Percentiles rank a stretch among this genome's conserved stretches.
phyloP scores from a whole-genome alignment of 2,797 vertebrate species.

The Channallabes apus region DNA sequence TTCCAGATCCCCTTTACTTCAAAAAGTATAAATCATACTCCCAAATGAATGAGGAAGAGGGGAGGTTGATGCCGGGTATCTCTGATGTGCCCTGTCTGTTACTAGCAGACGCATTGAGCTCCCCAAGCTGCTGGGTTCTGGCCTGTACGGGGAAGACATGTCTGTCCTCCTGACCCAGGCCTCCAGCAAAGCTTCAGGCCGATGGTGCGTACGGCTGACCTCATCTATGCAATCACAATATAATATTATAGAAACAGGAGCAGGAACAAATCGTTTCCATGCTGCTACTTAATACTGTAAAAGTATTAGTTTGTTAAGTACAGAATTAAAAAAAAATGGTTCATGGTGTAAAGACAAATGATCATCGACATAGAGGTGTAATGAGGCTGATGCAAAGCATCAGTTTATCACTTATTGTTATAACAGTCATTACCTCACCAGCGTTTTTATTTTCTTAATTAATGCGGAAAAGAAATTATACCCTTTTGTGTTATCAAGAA shows the following conservation, averaged over 20 bases:
- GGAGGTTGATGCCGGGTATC: slow-evolving; percentile 67
- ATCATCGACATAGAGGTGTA: not conserved
- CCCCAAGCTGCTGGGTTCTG: slow-evolving; percentile 74
- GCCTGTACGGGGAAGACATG: slow-evolving; percentile 67
- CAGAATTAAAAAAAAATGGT: not conserved
- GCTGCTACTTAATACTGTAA: not conserved
- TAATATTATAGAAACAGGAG: not conserved
- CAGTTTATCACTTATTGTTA: not conserved
- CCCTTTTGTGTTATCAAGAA: not conserved
- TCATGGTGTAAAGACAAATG: not conserved
- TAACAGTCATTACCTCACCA: not conserved
- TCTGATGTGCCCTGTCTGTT: slow-evolving; percentile 80
- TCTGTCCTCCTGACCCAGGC: slow-evolving; percentile 63
- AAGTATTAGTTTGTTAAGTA: slow-evolving; percentile 13
- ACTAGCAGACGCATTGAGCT: slow-evolving; percentile 67
- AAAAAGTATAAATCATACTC: slow-evolving; percentile 88
- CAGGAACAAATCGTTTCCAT: not conserved
- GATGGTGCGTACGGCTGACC: slow-evolving; percentile 15
- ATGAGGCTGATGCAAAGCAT: not conserved
- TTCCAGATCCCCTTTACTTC: slow-evolving; percentile 85
- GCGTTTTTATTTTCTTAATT: not conserved
- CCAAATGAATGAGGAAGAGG: slow-evolving; percentile 78
- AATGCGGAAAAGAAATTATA: not conserved
- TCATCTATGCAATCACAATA: slow-evolving; percentile 5
- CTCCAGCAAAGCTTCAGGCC: slow-evolving; percentile 40